phyloP scores from a whole-genome alignment of 2,113 vertebrate species.

The Ursus arctos region DNA sequence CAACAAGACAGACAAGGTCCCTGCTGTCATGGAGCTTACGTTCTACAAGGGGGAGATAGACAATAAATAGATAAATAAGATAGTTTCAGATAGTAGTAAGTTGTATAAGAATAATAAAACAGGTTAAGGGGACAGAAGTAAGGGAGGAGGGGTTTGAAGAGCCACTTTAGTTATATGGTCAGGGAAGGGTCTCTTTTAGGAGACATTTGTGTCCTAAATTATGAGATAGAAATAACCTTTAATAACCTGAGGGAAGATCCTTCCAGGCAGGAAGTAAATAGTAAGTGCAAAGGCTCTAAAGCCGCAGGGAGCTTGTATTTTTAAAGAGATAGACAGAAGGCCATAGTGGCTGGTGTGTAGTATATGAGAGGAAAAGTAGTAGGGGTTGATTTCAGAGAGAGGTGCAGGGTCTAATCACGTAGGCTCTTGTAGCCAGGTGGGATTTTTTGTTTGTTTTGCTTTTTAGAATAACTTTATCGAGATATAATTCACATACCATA shows the following conservation, averaged over 20 bases:
- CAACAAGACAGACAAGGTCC: constrained; percentile 4
- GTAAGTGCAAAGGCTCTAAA: constrained; percentile 1
- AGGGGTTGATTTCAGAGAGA: background rate
- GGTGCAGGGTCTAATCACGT: background rate
- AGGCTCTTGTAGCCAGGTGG: background rate
- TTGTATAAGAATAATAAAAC: background rate
- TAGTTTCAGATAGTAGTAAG: constrained; percentile 56
- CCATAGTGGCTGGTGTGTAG: background rate
- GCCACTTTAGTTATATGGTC: constrained; percentile 7
- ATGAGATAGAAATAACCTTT: constrained; percentile 10
- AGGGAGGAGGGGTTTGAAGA: background rate
- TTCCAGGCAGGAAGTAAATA: constrained; percentile 21
- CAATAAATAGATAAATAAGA: constrained; percentile 6
- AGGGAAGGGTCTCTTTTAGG: constrained; percentile 6
- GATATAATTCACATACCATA: constrained; percentile 25
- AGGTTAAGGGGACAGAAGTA: constrained; percentile 1
- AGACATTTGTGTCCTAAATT: constrained; percentile 41
- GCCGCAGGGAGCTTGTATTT: background rate
- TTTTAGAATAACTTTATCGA: background rate
- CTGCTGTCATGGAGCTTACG: background rate
- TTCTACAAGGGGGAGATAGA: constrained; percentile 46
- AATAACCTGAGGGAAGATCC: background rate
- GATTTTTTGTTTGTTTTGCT: background rate
- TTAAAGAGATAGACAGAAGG: background rate
- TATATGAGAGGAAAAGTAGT: background rate